Evolutionary conservation across 1,140 invertebrate species (phyloP), one percentile per base, ranked within the genome.

Genomic region (Melipona quadrifasciata): DNA sequence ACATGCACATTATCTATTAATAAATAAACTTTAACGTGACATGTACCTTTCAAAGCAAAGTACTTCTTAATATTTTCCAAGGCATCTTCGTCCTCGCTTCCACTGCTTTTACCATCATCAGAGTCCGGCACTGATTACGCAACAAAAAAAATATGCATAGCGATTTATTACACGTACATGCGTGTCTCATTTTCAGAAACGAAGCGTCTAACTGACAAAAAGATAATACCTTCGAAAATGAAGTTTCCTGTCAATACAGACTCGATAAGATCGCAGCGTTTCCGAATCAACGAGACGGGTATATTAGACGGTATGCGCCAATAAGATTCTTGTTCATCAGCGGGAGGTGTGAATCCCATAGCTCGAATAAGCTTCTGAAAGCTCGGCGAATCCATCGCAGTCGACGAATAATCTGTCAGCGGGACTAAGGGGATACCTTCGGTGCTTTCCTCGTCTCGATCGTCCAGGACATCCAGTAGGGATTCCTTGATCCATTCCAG

Each of bases 391-490:
- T 96, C 96, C 95, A 96, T 96, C 17, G 96, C 96, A 61, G 94
- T 86, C 14, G 95, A 93, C 47, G 95, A 94, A 82, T 95, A 95
- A 65, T 95, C 94, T 81, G 95, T 95, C 85, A 97, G 94, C 2
- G 96, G 96, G n/a, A 97, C 96, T n/a, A 97, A 92, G 5, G 96
- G 96, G 39, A 96, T 95, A n/a, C 95, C 95, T 82, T 96, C 96
- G 19, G 92, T 91, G 72, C 93, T 95, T 86, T 95, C 95, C 72
- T 95, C 95, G 68, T 96, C 96, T 24, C 93, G 91, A 89, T 96
- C 96, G 84, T 96, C 96, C 84, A 96, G 92, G 79, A 95, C 95
- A 83, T 96, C 96, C 77, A 95, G 93, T 58, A 96, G 91, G 84
- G 95, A 95, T 91, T 96, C 96, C 89, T 95, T 95, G 47, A 96